Evolutionary conservation across 2,888 invertebrate genomes (phyloP), one percentile per base, ranked within the genome.

Genomic region (Epistrophella euchroma): DNA sequence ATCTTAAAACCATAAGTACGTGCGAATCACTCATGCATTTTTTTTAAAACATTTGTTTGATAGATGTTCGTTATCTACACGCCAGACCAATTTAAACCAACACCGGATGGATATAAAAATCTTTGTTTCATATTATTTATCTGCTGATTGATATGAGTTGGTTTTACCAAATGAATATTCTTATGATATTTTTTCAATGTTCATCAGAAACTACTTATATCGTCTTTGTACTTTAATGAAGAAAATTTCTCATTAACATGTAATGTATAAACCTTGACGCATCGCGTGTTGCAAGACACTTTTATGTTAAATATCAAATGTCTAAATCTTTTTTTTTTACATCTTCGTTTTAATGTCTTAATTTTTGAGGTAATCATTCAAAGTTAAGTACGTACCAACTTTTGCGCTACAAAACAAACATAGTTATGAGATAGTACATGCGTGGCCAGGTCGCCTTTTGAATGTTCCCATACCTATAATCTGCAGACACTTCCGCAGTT

Each of bases 261-360:
- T 25, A 17, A 52, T 68, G 37, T 52, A 28, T 28, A 52, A 37
- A 50, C 68, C 68, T 68, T 68, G 68, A 52, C 68, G 68, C 68
- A 52, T 68, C 37, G 68, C 68, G 68, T 68, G 68, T 52, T 68
- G 52, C 68, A 52, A 68, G 68, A 25, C n/a, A 37, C 10, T 68
- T 68, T 37, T 35, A 25, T 66, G 19, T 19, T 32, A 2, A 35
- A 6, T 52, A 52, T 52, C 37, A 68, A 68, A 22, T 68, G 50
- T 68, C 52, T 40, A 22, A 40, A 68, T 52, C 52, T 15, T 17
- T 45, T 43, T 28, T 15, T 47, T 35, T 62, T 40, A 64, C 35
- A 68, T 52, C 52, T 68, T n/a, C n/a, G 2, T 1, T 52, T 68
- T 68, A 52, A 68, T 68, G 68, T 68, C 68, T 68, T 68, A 50